These are phyloP conservation scores for Otolemur crassicaudatus DNA, from an alignment of 2,797 vertebrate genomes.

Conservation along the genomic window DNA sequence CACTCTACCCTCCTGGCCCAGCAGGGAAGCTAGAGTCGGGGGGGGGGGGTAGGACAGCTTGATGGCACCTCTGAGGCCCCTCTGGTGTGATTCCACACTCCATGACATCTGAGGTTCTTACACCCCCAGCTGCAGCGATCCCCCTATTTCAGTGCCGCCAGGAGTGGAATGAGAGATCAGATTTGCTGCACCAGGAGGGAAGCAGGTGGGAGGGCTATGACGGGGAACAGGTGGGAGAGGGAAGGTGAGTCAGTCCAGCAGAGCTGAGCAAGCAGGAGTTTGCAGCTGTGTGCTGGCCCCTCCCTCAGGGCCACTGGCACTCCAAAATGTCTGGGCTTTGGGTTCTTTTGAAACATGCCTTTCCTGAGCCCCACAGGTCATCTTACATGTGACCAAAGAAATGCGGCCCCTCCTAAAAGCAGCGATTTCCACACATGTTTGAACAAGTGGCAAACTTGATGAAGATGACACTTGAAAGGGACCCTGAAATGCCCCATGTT, in stretches of 20 bases:
- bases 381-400: neutral
- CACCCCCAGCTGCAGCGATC: slow-evolving; percentile 4
- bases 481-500: neutral
- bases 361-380: neutral
- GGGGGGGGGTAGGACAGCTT: neutral
- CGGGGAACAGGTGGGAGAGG: slow-evolving; percentile 75
- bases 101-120: neutral
- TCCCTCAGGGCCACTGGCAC: neutral
- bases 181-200: neutral
- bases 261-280: neutral
- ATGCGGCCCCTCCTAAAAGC: too few relatives aligned
- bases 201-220: slow-evolving; percentile 78
- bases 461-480: neutral
- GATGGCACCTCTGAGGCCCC: neutral
- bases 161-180: neutral
- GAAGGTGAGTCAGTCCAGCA: slow-evolving; percentile 76
- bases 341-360: neutral
- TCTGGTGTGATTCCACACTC: neutral
- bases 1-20: neutral
- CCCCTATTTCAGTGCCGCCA: neutral
- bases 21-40: neutral
- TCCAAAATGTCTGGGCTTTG: neutral
- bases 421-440: neutral
- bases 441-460: neutral
- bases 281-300: neutral